Base-by-base conservation (phyloP, 2,888 invertebrate species). In the Ecdyonurus torrentis region DNA sequence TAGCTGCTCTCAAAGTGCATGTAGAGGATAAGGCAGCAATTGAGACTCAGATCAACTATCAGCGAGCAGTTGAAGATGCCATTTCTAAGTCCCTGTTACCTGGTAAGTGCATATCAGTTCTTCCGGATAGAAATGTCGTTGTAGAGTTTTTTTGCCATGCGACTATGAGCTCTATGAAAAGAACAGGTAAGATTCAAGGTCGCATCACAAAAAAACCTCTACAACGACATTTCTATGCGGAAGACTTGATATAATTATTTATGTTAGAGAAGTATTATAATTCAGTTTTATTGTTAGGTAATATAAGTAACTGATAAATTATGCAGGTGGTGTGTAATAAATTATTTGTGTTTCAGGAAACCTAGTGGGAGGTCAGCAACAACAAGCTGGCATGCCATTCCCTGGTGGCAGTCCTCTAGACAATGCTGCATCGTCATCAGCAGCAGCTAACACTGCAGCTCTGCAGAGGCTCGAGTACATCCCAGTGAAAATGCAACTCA, bases 401-500 rank as follows among this genome's bases (percentile, higher is more conserved):
- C 37, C 37, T 15, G 15, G 5, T 5, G 37, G 37, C 37, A n/a
- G n/a, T n/a, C 37, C 37, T 15, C 3, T n/a, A 20, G 7, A 5
- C 3, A 7, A 7, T 7, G 10, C 55, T n/a, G 5, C n/a, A n/a
- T 5, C 5, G 5, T 5, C 15, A 5, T n/a, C n/a, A n/a, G 55
- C 55, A 5, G 55, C 55, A 7, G 22, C 55, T 22, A n/a, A 22
- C 7, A 20, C n/a, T 18, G 55, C 55, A 20, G 55, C 55, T 20
- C n/a, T 55, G n/a, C 55, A 55, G 22, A 55, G 55, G 55, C 55
- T 55, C 20, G 55, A 55, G 55, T 55, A 55, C 55, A 55, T 55
- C 55, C 55, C 55, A 10, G 55, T 55, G 15, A 55, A 55, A n/a
- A 55, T 55, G 55, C 55, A 55, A 22, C 55, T 55, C 5, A 55